phyloP scores from a whole-genome alignment of 2,113 vertebrate species.

The Aphyosemion australe region DNA sequence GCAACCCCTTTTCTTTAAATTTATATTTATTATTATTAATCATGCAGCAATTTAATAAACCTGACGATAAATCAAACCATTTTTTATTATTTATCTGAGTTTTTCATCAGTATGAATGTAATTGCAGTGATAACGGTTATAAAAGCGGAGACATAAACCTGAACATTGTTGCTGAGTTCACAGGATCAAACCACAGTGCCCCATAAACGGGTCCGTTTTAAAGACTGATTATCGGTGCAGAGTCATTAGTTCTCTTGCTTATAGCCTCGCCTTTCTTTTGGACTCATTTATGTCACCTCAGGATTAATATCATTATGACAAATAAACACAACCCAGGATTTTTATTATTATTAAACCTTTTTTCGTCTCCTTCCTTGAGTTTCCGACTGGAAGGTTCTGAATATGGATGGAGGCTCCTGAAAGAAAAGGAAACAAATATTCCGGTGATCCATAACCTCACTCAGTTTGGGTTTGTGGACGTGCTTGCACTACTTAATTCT shows the following conservation, averaged over 20 bases:
- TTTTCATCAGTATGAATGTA: constrained; percentile 49
- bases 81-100: constrained; percentile 5
- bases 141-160: constrained; percentile 45
- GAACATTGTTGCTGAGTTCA: constrained; percentile 58
- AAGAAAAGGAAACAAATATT: constrained; percentile 48
- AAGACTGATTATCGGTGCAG: constrained; percentile 37
- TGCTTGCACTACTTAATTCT: constrained; percentile 17
- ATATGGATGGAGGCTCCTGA: constrained; percentile 62
- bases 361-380: neutral
- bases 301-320: constrained; percentile 14
- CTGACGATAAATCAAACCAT: constrained; percentile 17
- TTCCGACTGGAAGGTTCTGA: constrained; percentile 60
- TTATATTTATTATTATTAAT: no score
- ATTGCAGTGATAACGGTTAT: constrained; percentile 55
- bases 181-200: constrained; percentile 36
- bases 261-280: constrained; percentile 24
- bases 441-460: constrained; percentile 29
- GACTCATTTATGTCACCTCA: constrained; percentile 11
- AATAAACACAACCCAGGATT: constrained; percentile 1
- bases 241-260: constrained; percentile 41
- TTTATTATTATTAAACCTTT: neutral
- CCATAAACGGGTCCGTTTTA: constrained; percentile 44
- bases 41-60: no score
- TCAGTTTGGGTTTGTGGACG: constrained; percentile 19
- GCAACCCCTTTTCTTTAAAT: no score